Conservation (phyloP, 2,113 vertebrate genomes). For the Eleginops maclovinus region DNA sequence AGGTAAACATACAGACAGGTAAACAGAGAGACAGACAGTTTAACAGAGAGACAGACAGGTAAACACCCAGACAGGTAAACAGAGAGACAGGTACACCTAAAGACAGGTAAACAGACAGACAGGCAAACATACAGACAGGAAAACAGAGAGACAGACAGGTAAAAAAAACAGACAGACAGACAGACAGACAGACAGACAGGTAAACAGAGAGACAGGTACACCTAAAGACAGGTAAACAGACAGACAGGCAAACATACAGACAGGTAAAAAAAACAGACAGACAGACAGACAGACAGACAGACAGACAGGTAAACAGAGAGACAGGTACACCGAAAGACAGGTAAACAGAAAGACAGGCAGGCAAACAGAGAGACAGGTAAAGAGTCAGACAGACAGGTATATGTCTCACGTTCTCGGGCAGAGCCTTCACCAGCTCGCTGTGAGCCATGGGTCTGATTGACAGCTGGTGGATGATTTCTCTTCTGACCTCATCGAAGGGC, state of each 20-base stretch:
- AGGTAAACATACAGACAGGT: no score
- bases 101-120: no score
- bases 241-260: not conserved
- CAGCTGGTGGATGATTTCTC: constrained; percentile 97
- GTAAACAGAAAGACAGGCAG: not conserved
- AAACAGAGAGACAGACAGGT: not conserved
- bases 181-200: not conserved
- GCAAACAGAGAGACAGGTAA: not conserved
- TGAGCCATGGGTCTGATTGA: constrained; percentile 97
- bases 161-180: no score
- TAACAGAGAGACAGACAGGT: not conserved
- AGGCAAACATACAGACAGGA: not conserved
- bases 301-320: not conserved
- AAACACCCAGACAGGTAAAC: not conserved
- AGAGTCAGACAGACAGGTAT: not conserved
- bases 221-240: not conserved
- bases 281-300: not conserved
- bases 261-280: not conserved
- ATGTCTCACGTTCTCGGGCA: constrained; percentile 95
- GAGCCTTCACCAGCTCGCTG: constrained; percentile 95
- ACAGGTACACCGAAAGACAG: not conserved
- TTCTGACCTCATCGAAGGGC: constrained; percentile 90
- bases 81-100: no score
- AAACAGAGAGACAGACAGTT: no score
- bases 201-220: not conserved